phyloP scores from a whole-genome alignment of 2,888 invertebrate genomes.

The Ophraella communa region DNA sequence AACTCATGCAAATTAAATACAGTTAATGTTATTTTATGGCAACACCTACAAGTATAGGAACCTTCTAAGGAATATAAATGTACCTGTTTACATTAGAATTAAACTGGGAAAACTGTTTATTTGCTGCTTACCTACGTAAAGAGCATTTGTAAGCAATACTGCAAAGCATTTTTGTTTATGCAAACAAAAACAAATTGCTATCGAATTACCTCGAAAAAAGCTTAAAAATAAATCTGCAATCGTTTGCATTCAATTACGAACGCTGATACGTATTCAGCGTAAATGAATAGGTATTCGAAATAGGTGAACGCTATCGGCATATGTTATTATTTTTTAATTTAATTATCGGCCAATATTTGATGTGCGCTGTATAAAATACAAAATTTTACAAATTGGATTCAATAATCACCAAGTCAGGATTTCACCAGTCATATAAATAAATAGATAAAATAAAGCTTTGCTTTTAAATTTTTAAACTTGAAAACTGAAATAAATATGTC shows the following conservation, averaged over 20 bases:
- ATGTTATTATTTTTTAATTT: neutral
- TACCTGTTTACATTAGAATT: too few relatives aligned
- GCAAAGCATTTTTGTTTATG: neutral
- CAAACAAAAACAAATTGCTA: slow-evolving; percentile 5
- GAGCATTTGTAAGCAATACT: neutral
- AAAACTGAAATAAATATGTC: too few relatives aligned
- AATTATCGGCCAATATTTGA: neutral
- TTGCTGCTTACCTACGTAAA: too few relatives aligned
- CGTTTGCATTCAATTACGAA: slow-evolving; percentile 4
- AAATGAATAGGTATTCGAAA: neutral
- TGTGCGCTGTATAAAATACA: neutral
- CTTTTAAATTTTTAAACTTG: too few relatives aligned
- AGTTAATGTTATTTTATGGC: too few relatives aligned
- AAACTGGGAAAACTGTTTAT: too few relatives aligned
- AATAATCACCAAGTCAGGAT: too few relatives aligned
- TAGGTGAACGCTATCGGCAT: neutral
- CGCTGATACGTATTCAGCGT: neutral
- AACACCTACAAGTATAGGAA: too few relatives aligned
- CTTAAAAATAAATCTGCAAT: slow-evolving; percentile 1
- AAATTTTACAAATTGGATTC: neutral
- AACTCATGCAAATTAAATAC: too few relatives aligned
- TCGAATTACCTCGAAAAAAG: neutral
- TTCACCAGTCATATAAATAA: too few relatives aligned
- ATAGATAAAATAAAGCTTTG: too few relatives aligned
- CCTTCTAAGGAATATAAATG: too few relatives aligned